These are phyloP conservation scores for Ennomos quercinarius DNA, from an alignment of 2,888 invertebrate species.

Conservation along the genomic window DNA sequence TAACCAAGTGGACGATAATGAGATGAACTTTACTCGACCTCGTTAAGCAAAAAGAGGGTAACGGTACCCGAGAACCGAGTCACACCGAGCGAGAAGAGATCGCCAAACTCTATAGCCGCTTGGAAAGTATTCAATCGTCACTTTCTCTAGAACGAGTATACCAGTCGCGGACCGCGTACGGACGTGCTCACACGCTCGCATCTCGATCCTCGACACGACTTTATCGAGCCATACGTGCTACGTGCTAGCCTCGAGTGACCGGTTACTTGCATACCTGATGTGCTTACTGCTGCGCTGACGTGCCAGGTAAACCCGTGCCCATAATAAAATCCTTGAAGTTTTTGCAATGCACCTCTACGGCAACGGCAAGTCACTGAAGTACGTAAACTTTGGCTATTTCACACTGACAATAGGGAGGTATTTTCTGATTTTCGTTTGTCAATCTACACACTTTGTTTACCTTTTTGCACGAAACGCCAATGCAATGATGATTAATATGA, in stretches of 20 bases:
- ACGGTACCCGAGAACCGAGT: conserved; percentile 63
- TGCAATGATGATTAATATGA: conserved; percentile 2
- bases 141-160: conserved; percentile 79
- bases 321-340: not conserved
- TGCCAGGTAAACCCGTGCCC: conserved; percentile 22
- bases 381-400: too few relatives aligned
- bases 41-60: conserved; percentile 72
- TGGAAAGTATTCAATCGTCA: conserved; percentile 79
- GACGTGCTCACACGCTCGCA: conserved; percentile 48
- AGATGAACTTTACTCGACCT: conserved; percentile 68
- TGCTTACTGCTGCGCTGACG: conserved; percentile 20
- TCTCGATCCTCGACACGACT: conserved; percentile 13
- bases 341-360: not conserved
- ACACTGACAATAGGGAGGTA: too few relatives aligned
- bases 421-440: not conserved
- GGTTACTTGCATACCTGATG: conserved; percentile 28
- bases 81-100: conserved; percentile 43
- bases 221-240: conserved; percentile 9
- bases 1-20: conserved; percentile 55
- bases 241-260: conserved; percentile 20
- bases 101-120: conserved; percentile 59
- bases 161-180: conserved; percentile 51
- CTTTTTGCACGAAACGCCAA: not conserved
- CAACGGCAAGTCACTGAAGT: too few relatives aligned
- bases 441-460: not conserved